Conservation (phyloP, 2,113 vertebrate genomes). For the Pagrus major region DNA sequence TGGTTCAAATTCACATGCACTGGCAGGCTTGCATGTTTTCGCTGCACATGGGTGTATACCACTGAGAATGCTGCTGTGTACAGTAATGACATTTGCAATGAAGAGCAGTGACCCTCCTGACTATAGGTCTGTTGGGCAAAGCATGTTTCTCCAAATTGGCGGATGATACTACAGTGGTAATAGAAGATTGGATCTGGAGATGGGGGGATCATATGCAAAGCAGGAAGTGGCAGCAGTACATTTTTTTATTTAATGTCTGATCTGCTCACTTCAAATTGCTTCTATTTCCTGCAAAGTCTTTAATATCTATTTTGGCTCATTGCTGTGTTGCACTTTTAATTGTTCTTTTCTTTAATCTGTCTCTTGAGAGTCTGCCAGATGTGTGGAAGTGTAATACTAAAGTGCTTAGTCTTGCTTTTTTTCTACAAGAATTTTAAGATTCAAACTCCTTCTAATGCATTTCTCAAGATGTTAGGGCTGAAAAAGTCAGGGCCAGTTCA, state of each 20-base stretch:
- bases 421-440: not conserved
- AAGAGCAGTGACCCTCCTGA: slow-evolving; percentile 34
- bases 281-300: not conserved
- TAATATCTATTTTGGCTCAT: not conserved
- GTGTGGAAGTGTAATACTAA: too few relatives aligned
- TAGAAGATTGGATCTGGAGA: slow-evolving; percentile 29
- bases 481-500: not conserved
- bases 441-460: too few relatives aligned
- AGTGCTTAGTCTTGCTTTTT: not conserved
- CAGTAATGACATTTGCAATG: slow-evolving; percentile 53
- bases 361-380: not conserved
- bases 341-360: not conserved
- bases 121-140: slow-evolving; percentile 12
- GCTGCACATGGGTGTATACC: slow-evolving; percentile 4
- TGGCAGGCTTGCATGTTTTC: slow-evolving; percentile 20
- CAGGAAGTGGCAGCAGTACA: not conserved
- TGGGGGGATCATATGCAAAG: slow-evolving; percentile 11
- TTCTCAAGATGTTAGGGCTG: not conserved
- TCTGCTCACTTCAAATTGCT: slow-evolving; percentile 3
- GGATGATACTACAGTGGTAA: not conserved
- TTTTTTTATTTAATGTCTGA: slow-evolving; percentile 9
- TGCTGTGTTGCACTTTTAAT: not conserved
- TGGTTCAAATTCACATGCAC: slow-evolving; percentile 34
- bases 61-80: slow-evolving; percentile 7
- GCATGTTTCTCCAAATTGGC: slow-evolving; percentile 25